Conservation (phyloP, 2,113 vertebrate genomes). For the Triplophysa rosa region DNA sequence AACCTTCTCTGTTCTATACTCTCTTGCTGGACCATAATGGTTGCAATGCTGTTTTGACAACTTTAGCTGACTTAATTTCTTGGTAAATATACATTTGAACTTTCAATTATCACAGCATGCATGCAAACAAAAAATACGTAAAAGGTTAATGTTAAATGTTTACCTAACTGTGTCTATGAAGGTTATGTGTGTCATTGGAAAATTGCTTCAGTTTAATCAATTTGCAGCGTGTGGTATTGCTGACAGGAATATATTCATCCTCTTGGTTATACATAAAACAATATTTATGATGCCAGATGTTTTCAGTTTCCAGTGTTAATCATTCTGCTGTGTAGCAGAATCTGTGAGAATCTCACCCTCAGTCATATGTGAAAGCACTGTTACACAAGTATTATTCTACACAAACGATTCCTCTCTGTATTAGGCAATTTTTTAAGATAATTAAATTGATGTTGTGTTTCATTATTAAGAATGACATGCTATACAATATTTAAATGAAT, state of each 20-base stretch:
- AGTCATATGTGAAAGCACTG: background rate
- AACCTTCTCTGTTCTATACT: background rate
- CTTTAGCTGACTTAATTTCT: background rate
- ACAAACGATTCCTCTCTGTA: background rate
- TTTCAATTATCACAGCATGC: background rate
- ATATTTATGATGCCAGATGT: slow-evolving; percentile 46
- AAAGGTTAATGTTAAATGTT: background rate
- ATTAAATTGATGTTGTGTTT: background rate
- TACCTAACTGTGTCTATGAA: background rate
- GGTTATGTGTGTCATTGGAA: background rate
- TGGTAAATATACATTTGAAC: background rate
- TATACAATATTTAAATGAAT: background rate
- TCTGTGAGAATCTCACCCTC: background rate
- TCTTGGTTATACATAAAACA: slow-evolving; percentile 28
- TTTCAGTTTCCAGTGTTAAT: slow-evolving; percentile 1
- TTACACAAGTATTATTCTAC: background rate
- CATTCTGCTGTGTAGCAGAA: slow-evolving; percentile 2
- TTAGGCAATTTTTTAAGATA: background rate
- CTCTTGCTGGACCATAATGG: too few relatives aligned
- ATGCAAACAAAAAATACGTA: background rate
- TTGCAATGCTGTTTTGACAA: background rate
- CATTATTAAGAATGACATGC: background rate
- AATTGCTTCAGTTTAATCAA: background rate
- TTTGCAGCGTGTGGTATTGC: slow-evolving; percentile 6
- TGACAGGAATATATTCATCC: slow-evolving; percentile 20